Base-by-base conservation (phyloP, 2,113 vertebrate genomes). In the Arvicanthis niloticus region DNA sequence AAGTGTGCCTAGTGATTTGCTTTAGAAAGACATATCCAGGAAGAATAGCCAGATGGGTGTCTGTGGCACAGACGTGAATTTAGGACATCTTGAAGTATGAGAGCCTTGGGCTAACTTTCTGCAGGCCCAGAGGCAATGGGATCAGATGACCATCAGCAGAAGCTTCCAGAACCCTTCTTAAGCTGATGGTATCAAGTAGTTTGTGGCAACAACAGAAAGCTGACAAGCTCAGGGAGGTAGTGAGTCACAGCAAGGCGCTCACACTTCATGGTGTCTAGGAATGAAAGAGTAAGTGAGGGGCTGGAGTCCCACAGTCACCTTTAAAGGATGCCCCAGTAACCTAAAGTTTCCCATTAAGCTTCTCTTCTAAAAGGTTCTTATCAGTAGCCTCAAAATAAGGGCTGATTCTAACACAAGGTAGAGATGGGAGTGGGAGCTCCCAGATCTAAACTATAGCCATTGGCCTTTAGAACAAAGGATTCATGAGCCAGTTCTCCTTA, bases 401-500 rank as follows among this genome's bases (percentile, higher is more conserved):
- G n/a, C 9, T 9, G 58, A 76, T 37, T 72, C 48, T 51, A 62
- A n/a, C 53, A 51, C 19, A 48, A 58, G n/a, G 56, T 42, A 40
- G n/a, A 1, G 13, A 3, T 4, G 40, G 9, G 7, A 26, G 3
- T 19, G 2, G 29, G 51, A 12, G 17, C 24, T 62, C 80, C 53
- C 45, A 19, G 37, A 89, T 62, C 16, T 26, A 89, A 51, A 73
- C 7, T 53, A 53, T 7, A 76, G 80, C n/a, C 45, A 92, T 73
- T 90, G 86, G 76, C 56, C 85, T 60, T 51, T 93, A 62, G 81
- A 92, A 67, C 70, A 70, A 60, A 94, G 26, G 75, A 42, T 90
- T 93, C 56, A 70, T 58, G 82, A 45, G 37, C 67, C 24, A 42
- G 51, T 68, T 91, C 26, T 56, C 12, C 19, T 84, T 53, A 31